Percentiles rank a stretch among this genome's conserved stretches.
phyloP scores from a whole-genome alignment of 2,113 vertebrate genomes.

The Equus quagga region DNA sequence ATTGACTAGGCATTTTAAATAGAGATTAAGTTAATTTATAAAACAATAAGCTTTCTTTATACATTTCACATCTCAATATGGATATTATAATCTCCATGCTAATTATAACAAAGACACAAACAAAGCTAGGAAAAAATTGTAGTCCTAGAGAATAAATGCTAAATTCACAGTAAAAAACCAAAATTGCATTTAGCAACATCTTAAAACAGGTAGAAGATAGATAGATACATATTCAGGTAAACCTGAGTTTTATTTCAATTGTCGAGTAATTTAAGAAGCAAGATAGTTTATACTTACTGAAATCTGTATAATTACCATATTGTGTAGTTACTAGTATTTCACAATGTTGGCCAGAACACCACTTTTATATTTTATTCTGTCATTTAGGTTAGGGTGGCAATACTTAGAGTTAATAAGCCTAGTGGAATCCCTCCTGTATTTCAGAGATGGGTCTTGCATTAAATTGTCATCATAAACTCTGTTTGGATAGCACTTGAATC shows the following conservation, averaged over 20 bases:
- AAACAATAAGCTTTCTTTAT: background rate
- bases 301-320: background rate
- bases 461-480: background rate
- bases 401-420: background rate
- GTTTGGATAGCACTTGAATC: background rate
- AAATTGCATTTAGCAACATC: background rate
- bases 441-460: background rate
- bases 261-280: slow-evolving; percentile 15
- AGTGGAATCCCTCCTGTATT: background rate
- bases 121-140: background rate
- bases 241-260: background rate
- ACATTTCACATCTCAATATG: background rate
- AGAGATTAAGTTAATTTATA: background rate
- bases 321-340: background rate
- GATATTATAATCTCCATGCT: background rate
- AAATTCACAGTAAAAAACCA: background rate
- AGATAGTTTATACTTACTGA: background rate
- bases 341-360: background rate
- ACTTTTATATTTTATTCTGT: background rate
- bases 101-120: background rate
- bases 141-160: background rate
- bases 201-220: background rate
- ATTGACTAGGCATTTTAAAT: background rate
- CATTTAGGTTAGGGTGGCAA: background rate
- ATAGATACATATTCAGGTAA: background rate